A percentile compares a stretch with the other conserved stretches of the same genome.
Evolutionary conservation across 2,888 invertebrate genomes (phyloP).

Genomic region (Venusia cambrica): DNA sequence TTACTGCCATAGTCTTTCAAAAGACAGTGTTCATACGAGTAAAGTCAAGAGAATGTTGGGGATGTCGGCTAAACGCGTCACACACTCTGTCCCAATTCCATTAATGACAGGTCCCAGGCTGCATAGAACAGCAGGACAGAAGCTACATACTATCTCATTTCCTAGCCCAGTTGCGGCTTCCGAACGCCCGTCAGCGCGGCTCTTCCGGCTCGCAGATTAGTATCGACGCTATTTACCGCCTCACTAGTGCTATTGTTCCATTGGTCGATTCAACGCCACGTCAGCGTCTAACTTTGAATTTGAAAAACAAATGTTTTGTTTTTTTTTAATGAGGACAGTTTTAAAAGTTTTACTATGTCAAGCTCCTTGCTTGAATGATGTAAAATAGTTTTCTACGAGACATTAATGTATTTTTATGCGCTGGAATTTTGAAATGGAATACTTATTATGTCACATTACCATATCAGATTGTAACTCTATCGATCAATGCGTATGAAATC

Average conservation of each 20-base stretch:
- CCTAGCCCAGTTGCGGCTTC: slow-evolving; percentile 78
- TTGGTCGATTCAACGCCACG: slow-evolving; percentile 48
- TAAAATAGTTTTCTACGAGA: no score
- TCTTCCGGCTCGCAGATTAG: slow-evolving; percentile 78
- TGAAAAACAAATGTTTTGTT: no score
- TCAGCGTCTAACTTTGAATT: slow-evolving; percentile 25
- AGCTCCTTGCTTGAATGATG: no score
- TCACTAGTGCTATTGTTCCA: slow-evolving; percentile 64
- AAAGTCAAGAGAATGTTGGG: slow-evolving; percentile 9
- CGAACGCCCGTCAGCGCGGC: slow-evolving; percentile 71
- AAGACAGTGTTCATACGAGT: no score
- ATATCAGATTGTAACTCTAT: no score
- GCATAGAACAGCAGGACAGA: slow-evolving; percentile 51
- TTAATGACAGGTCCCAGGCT: slow-evolving; percentile 44
- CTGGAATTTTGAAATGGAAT: no score
- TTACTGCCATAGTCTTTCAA: no score
- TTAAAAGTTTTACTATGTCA: no score
- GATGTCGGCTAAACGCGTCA: slow-evolving; percentile 12
- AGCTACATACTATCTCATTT: slow-evolving; percentile 76
- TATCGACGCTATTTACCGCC: slow-evolving; percentile 74
- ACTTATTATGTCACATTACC: no score
- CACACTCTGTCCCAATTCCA: slow-evolving; percentile 55
- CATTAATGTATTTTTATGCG: no score
- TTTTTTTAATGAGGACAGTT: no score
- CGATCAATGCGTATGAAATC: no score